Evolutionary conservation across 2,797 vertebrate species (phyloP), one percentile per base, ranked within the genome.

Genomic region (Anableps anableps): DNA sequence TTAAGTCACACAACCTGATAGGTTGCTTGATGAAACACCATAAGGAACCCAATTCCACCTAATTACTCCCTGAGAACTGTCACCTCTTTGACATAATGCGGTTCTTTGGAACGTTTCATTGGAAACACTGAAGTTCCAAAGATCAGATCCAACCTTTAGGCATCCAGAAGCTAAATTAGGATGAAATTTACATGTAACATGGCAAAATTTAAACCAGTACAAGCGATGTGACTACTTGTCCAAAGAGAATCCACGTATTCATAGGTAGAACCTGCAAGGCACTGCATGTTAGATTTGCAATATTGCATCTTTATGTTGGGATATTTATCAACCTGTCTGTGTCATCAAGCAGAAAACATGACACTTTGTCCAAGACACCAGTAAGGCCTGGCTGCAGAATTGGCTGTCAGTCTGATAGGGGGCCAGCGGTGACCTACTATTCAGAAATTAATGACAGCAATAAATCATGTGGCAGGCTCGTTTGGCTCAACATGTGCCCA

Each of bases 381-480:
- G 55, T 85, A 83, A 70, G 74, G 48, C 51, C 8, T n/a, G 62
- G 72, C 51, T 80, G 74, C 53, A 79, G 76, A 88, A 76, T 85
- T 77, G 79, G 72, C 74, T 82, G 83, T 70, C 80, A 88, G 41
- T 85, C 87, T 62, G 68, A 85, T 79, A 58, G 45, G 64, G 74
- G 68, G 1, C 5, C 83, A 82, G 75, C 77, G 75, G 71, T 86
- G 85, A 88, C 84, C 85, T 78, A 75, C 80, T 41, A 62, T 86
- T 91, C 80, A 77, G 80, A 83, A 91, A 92, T 90, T 90, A 93
- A 91, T 87, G 60, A 75, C 66, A 72, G 74, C 70, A 50, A 94
- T 92, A 91, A 90, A 89, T 93, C 91, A 94, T 76, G 80, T 74
- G 82, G 85, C 84, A 81, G 79, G 50, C 89, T 81, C 77, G 50